These are phyloP conservation scores for Ginglymostoma cirratum DNA, from an alignment of 2,113 vertebrate genomes.

Conservation along the genomic window DNA sequence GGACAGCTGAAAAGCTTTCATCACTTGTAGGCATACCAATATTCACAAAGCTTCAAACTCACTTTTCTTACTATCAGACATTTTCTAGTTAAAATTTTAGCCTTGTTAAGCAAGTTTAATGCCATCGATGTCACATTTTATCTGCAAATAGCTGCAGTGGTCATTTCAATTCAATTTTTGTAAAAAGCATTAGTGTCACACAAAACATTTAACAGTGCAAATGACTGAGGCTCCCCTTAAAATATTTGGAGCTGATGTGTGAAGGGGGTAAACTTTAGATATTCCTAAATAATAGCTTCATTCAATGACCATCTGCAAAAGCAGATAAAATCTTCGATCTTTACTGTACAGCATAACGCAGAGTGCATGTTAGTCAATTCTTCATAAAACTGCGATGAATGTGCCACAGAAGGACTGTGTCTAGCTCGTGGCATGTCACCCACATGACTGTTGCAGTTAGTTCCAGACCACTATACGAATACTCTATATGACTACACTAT, in stretches of 20 bases:
- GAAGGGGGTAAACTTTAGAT: neutral
- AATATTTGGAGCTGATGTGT: too few species aligned
- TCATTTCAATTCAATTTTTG: too few species aligned
- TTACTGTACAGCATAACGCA: neutral
- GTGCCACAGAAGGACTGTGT: neutral
- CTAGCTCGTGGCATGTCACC: neutral
- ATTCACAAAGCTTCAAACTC: neutral
- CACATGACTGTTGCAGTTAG: neutral
- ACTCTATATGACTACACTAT: neutral
- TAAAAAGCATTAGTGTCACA: too few species aligned
- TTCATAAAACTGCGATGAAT: neutral
- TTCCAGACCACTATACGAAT: neutral
- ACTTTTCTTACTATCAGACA: neutral
- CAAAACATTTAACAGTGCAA: too few species aligned
- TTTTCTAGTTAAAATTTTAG: neutral
- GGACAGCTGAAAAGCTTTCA: neutral
- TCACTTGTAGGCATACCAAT: neutral
- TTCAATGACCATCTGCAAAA: neutral
- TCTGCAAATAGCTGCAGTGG: neutral
- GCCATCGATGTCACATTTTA: neutral
- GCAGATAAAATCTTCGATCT: neutral
- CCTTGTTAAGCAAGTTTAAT: neutral
- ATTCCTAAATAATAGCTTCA: neutral
- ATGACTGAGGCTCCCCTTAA: too few species aligned
- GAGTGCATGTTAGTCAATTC: neutral